Evolutionary conservation across 2,797 vertebrate genomes (phyloP), one percentile per base, ranked within the genome.

Genomic region (Poeciliopsis infans): DNA sequence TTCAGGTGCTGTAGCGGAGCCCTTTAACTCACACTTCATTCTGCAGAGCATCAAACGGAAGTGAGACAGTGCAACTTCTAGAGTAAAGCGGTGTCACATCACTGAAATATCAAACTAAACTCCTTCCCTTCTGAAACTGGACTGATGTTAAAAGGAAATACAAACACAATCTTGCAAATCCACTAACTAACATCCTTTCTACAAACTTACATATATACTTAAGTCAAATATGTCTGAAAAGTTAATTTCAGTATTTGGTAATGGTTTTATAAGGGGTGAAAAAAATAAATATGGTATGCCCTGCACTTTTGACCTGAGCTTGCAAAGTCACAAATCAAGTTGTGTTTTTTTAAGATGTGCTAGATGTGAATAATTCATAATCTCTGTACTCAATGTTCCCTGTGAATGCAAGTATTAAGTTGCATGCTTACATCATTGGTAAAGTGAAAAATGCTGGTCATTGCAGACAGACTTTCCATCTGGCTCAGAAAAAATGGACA

Each of bases 21-120:
- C 36, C 74, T 84, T 79, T 45, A 47, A 31, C 25, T 59, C 33
- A 43, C 8, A 55, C 33, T 68, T 75, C 55, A 72, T 23, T 41
- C 72, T 78, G 64, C 71, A 79, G 61, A 76, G 53, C 53, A 57
- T 36, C 46, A 71, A 28, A 33, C 20, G 10, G 20, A 51, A 18
- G 47, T 25, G 28, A 71, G n/a, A 71, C 43, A 3, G 41, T 28
- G 25, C 36, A 68, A 69, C 66, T 71, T 71, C 68, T n/a, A 46
- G 20, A 23, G 36, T 28, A 68, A 68, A 39, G 68, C 16, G 12
- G 31, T 31, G 25, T 46, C 68, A 69, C 39, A 68, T 69, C 11
- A 43, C 11, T 43, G 39, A 43, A 43, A 23, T 43, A 69, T 69
- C 39, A n/a, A 69, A 43, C 66, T 69, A 2, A 69, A 69, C 11